Conservation (phyloP, 2,113 vertebrate species). For the Bubalus kerabau region DNA sequence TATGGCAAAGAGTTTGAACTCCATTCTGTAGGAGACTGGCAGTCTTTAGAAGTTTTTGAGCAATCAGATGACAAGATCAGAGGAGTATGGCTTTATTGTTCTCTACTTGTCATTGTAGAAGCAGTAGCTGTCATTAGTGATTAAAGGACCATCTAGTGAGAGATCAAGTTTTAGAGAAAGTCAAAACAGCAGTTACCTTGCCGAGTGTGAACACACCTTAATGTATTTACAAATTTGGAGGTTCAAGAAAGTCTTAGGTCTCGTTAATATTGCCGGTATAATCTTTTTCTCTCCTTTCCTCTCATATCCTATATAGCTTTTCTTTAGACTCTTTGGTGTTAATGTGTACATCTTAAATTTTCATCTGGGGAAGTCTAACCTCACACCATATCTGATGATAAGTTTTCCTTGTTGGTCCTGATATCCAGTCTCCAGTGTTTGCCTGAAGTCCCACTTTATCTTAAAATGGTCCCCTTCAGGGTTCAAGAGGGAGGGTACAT, state of each 20-base stretch:
- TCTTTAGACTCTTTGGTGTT: neutral
- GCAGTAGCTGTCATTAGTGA: neutral
- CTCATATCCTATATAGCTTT: neutral
- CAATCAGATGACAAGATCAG: conserved; percentile 16
- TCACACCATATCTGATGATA: neutral
- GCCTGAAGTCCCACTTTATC: neutral
- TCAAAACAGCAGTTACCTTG: neutral
- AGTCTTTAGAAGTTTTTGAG: neutral
- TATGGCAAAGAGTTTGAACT: neutral
- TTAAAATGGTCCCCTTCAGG: neutral
- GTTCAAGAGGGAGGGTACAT: neutral
- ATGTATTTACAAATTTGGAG: neutral
- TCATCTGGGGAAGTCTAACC: neutral
- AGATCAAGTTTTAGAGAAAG: neutral
- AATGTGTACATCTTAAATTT: neutral
- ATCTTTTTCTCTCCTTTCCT: neutral
- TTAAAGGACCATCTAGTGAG: neutral
- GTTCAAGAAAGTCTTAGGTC: neutral
- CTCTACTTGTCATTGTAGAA: neutral
- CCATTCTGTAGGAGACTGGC: neutral
- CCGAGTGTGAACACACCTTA: neutral
- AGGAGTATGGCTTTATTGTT: conserved; percentile 22
- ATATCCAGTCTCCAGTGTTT: neutral
- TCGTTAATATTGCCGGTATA: neutral
- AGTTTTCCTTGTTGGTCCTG: neutral